These are phyloP conservation scores for Taenaris catops DNA, from an alignment of 2,888 invertebrate species.

Conservation along the genomic window DNA sequence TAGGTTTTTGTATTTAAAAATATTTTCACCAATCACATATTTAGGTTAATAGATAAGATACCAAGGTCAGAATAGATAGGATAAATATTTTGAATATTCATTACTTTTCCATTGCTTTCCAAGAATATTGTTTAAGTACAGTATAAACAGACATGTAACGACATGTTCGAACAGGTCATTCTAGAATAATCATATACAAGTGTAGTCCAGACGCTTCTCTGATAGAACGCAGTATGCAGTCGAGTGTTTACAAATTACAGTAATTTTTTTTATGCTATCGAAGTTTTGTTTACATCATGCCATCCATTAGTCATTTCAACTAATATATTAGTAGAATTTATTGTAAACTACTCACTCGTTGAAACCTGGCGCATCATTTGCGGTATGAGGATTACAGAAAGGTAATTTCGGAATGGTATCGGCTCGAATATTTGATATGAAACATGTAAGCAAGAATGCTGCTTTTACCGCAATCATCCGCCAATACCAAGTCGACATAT, in stretches of 20 bases:
- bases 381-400: slow-evolving; percentile 63
- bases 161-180: slow-evolving; percentile 10
- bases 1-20: no score
- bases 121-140: slow-evolving; percentile 5
- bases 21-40: no score
- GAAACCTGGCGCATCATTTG: slow-evolving; percentile 40
- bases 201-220: no score
- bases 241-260: no score
- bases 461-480: slow-evolving; percentile 57
- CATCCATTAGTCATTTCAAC: no score
- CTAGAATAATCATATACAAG: no score
- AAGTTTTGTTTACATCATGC: no score
- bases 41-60: slow-evolving; percentile 20
- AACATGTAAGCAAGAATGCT: slow-evolving; percentile 51
- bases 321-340: no score
- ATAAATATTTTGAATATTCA: slow-evolving; percentile 12
- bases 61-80: slow-evolving; percentile 29
- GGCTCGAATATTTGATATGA: slow-evolving; percentile 52
- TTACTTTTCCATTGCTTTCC: slow-evolving; percentile 8
- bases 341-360: slow-evolving; percentile 60
- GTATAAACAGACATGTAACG: slow-evolving; percentile 2
- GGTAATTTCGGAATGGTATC: slow-evolving; percentile 64
- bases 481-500: slow-evolving; percentile 73
- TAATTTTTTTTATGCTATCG: no score
- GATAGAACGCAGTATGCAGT: no score